These are phyloP conservation scores for Bos javanicus DNA, from an alignment of 2,113 vertebrate species.

Conservation along the genomic window DNA sequence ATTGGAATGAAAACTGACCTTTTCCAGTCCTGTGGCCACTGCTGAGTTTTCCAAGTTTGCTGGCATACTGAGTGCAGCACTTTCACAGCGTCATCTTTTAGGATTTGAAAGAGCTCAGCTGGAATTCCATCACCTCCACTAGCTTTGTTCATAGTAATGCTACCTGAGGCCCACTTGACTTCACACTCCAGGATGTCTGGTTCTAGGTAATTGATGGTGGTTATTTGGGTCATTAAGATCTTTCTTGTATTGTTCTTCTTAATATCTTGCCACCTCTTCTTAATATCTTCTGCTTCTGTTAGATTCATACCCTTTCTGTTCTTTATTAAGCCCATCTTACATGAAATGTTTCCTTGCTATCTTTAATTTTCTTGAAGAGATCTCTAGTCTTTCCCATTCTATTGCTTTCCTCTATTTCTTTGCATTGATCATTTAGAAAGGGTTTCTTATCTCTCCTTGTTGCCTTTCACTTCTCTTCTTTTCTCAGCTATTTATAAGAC, in stretches of 20 bases:
- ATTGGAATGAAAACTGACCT: background rate
- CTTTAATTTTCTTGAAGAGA: background rate
- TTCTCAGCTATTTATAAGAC: background rate
- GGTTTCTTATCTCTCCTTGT: background rate
- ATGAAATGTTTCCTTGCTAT: background rate
- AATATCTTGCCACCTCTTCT: background rate
- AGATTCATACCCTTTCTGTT: background rate
- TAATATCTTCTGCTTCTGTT: background rate
- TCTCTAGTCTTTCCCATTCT: background rate
- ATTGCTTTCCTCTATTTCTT: background rate
- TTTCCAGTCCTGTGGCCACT: background rate
- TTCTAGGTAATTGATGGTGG: background rate
- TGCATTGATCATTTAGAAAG: background rate
- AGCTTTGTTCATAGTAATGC: background rate
- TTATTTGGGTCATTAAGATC: background rate
- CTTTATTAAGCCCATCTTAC: background rate
- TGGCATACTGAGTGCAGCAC: background rate
- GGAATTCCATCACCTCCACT: background rate
- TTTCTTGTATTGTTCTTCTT: background rate
- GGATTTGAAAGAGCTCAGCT: background rate
- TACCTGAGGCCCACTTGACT: background rate
- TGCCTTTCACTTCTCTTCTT: background rate
- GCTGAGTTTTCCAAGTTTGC: background rate
- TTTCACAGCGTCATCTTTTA: background rate
- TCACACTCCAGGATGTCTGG: background rate